Conservation (phyloP, 2,888 invertebrate genomes). For the Coleophora deauratella region DNA sequence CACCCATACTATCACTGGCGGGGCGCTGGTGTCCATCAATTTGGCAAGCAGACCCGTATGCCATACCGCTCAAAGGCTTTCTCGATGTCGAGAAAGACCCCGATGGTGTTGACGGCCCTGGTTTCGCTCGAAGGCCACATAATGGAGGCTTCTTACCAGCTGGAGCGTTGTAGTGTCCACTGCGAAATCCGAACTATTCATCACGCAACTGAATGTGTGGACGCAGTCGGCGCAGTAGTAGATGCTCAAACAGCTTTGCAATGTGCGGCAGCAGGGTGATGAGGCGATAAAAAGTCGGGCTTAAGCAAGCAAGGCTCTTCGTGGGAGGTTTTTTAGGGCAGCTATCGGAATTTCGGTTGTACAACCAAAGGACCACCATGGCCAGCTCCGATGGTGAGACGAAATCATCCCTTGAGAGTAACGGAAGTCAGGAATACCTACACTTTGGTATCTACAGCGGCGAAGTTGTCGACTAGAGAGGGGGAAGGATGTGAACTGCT, state of each 20-base stretch:
- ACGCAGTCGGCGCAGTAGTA: neutral
- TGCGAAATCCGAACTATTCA: constrained; percentile 19
- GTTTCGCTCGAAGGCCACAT: neutral
- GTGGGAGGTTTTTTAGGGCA: neutral
- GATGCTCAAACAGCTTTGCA: neutral
- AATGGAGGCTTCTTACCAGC: constrained; percentile 16
- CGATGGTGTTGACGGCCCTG: neutral
- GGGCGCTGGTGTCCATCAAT: neutral
- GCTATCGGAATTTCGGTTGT: neutral
- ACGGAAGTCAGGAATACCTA: neutral
- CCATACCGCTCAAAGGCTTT: neutral
- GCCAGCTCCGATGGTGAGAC: neutral
- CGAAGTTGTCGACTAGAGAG: neutral
- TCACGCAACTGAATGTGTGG: constrained; percentile 3
- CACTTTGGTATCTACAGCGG: neutral
- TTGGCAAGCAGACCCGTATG: neutral
- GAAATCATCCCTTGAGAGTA: neutral
- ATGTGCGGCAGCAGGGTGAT: neutral
- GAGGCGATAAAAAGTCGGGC: neutral
- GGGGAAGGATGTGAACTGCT: neutral
- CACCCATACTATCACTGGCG: neutral
- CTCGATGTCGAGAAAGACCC: neutral
- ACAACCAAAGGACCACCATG: neutral
- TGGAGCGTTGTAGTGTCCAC: constrained; percentile 21
- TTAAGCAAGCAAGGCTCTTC: neutral